Conservation (phyloP, 2,797 vertebrate genomes). For the Simalia tracyae region DNA sequence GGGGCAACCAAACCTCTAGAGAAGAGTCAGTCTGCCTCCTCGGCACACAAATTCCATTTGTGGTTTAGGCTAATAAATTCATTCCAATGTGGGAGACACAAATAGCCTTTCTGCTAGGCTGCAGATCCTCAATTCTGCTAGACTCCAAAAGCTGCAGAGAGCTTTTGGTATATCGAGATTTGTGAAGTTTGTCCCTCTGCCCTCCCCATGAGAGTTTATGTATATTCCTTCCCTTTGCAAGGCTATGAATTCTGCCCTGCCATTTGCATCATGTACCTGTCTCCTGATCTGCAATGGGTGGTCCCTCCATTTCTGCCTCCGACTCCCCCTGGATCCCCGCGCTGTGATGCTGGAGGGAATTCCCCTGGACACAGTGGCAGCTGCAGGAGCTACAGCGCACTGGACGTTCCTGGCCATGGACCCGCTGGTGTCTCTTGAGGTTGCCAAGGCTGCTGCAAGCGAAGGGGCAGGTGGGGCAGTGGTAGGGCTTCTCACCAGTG, state of each 20-base stretch:
- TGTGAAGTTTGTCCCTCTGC: background rate
- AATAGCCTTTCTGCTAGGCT: background rate
- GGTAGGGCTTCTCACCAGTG: conserved; percentile 95
- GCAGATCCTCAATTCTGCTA: background rate
- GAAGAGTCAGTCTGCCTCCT: background rate
- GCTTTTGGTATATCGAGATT: background rate
- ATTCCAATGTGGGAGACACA: too few relatives aligned
- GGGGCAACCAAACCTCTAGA: background rate
- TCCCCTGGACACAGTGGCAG: conserved; percentile 74
- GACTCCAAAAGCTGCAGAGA: background rate
- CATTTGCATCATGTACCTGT: background rate
- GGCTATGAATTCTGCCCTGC: background rate
- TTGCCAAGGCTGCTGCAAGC: conserved; percentile 96
- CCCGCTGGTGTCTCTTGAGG: conserved; percentile 91
- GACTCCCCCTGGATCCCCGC: background rate
- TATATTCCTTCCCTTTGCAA: background rate
- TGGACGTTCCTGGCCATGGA: conserved; percentile 84
- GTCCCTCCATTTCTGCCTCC: conserved; percentile 58
- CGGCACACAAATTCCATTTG: background rate
- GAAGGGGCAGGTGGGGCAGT: conserved; percentile 87
- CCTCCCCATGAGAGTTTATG: background rate
- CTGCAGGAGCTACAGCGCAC: conserved; percentile 77
- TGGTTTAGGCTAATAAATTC: background rate
- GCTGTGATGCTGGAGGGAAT: conserved; percentile 54
- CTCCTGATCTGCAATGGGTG: conserved; percentile 37